Evolutionary conservation across 2,113 vertebrate genomes (phyloP), one percentile per base, ranked within the genome.

Genomic region (Anoplopoma fimbria): DNA sequence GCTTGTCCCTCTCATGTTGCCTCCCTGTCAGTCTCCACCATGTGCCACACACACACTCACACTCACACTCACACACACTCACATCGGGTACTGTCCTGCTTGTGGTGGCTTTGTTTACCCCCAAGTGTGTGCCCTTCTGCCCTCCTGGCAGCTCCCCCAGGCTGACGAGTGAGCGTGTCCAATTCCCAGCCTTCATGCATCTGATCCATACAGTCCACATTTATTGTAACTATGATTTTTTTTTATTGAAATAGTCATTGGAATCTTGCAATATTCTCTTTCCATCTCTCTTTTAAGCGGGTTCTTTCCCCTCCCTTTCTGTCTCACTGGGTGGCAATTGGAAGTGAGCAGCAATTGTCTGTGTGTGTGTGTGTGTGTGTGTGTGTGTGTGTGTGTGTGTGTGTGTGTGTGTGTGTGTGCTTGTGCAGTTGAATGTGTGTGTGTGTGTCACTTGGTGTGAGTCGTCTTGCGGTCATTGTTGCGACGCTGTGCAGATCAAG

Each of bases 1-100:
- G 90, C 95, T 94, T 90, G 89, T 95, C 95, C 91, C 94, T 95
- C 87, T 91, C 88, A 95, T 93, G 93, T 93, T 93, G 88, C 88
- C 92, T 94, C 94, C 90, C 91, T 91, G 88, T 93, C 91, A 92
- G 87, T 88, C 88, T 87, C 85, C 83, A 65, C 76, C 55, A 71
- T 79, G 80, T 84, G 62, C 77, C 87, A 80, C 88, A 94, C 93
- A 92, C 93, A 82, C 69, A 49, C 75, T 31, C 65, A 79, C 87
- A 9, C 77, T 45, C 61, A 14, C 45, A 40, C 67, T 27, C 65
- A 53, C 45, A 36, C 64, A 38, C 47, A 77, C 89, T 69, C 80
- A 71, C 79, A 74, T 27, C 23, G 25, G 60, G 42, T 69, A 75
- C 60, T 89, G 78, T 88, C 89, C 86, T 83, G 17, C 77, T 81